Percentiles rank a stretch among this genome's conserved stretches.
Evolutionary conservation across 2,888 invertebrate genomes (phyloP).

Genomic region (Suillia variegata): DNA sequence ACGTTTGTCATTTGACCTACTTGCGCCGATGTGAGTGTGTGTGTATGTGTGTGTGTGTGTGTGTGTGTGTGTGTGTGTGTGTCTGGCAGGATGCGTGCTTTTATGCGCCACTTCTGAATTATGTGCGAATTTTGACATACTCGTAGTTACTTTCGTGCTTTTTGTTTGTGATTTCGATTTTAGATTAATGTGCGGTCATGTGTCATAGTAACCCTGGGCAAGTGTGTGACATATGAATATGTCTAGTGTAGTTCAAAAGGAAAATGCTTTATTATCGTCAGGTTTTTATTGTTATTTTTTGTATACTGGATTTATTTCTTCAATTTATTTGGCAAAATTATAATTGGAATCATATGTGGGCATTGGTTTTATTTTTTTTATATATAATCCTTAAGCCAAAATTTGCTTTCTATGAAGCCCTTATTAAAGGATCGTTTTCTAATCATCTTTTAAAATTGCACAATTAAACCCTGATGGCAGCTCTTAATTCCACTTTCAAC

Average conservation of each 20-base stretch:
- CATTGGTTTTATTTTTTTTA: no score
- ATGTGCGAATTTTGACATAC: conserved; percentile 6
- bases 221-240: conserved; percentile 5
- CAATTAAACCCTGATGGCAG: no score
- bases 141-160: not conserved
- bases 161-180: conserved; percentile 33
- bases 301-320: conserved; percentile 4
- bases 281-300: conserved; percentile 4
- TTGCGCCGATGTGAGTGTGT: no score
- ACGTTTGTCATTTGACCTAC: conserved; percentile 11
- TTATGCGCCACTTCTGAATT: conserved; percentile 5
- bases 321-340: conserved; percentile 35
- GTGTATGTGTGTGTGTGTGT: conserved; percentile 33
- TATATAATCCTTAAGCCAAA: no score
- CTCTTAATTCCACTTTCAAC: no score
- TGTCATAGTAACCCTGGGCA: conserved; percentile 25
- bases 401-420: no score
- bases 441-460: no score
- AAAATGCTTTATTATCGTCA: not conserved
- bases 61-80: not conserved
- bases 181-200: conserved; percentile 38
- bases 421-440: no score
- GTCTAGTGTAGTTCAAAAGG: not conserved
- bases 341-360: conserved; percentile 7
- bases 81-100: conserved; percentile 4